These are phyloP conservation scores for Tubulanus polymorphus DNA, from an alignment of 2,888 invertebrate species.

Conservation along the genomic window DNA sequence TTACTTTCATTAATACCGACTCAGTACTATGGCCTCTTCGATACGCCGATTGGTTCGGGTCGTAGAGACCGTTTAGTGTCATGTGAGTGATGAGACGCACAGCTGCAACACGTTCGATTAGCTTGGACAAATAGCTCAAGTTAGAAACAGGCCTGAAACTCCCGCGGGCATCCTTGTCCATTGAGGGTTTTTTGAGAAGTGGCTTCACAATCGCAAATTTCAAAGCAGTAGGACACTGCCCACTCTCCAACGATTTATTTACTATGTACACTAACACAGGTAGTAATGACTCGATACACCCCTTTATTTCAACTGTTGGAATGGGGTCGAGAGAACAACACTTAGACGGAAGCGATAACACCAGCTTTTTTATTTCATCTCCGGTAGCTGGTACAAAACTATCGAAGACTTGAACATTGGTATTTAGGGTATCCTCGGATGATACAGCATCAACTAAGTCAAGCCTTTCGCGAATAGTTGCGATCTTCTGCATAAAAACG, in stretches of 20 bases:
- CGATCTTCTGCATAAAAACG: background rate
- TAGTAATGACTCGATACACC: background rate
- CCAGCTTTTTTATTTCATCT: background rate
- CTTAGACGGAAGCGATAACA: background rate
- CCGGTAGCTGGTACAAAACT: background rate
- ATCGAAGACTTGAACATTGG: background rate
- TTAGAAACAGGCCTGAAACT: no score
- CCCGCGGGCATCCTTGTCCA: background rate
- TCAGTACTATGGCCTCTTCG: no score
- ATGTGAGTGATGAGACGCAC: no score
- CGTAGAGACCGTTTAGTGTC: no score
- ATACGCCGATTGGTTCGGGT: no score
- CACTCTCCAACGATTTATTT: background rate
- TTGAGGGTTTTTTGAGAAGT: background rate
- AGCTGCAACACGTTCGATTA: no score
- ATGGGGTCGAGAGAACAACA: background rate
- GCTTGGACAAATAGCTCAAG: no score
- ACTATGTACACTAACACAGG: background rate
- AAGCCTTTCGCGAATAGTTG: background rate
- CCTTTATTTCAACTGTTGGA: background rate
- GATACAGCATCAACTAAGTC: background rate
- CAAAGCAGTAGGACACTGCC: background rate
- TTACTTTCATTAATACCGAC: no score
- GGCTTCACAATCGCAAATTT: background rate
- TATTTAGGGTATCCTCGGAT: background rate